Conservation (phyloP, 1,140 invertebrate genomes). For the Hyles vespertilio region DNA sequence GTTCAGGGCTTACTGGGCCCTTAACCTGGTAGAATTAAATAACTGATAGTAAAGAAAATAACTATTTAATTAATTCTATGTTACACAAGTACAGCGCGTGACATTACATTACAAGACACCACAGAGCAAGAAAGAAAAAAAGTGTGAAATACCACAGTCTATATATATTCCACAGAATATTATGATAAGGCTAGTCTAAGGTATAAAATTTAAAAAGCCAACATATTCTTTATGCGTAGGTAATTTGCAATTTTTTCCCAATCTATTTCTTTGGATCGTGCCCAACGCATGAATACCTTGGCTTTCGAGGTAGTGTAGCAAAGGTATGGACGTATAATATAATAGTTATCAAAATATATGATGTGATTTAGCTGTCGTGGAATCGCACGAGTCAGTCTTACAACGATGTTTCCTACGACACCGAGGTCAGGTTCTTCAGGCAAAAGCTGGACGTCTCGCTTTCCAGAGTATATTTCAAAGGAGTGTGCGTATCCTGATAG, state of each 20-base stretch:
- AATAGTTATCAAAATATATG: conserved; percentile 37
- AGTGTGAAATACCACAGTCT: too few species aligned
- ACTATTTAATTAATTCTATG: too few species aligned
- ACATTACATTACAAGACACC: too few species aligned
- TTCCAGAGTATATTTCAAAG: conserved; percentile 33
- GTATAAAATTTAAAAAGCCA: too few species aligned
- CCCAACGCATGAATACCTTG: conserved; percentile 30
- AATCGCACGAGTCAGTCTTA: conserved; percentile 26
- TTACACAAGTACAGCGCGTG: too few species aligned
- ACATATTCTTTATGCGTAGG: conserved; percentile 6
- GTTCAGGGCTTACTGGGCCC: too few species aligned
- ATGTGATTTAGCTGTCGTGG: conserved; percentile 43
- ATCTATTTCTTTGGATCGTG: conserved; percentile 26
- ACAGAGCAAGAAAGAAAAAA: too few species aligned
- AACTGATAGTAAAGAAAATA: too few species aligned
- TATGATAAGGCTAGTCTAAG: too few species aligned
- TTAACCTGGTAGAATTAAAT: too few species aligned
- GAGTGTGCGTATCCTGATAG: conserved; percentile 24
- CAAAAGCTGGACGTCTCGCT: conserved; percentile 12
- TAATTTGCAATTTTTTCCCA: conserved; percentile 30
- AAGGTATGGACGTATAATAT: conserved; percentile 26
- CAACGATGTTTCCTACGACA: conserved; percentile 26
- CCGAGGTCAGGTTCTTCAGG: conserved; percentile 27
- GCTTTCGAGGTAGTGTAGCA: conserved; percentile 25
- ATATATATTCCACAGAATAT: too few species aligned